Conservation (phyloP, 2,888 invertebrate genomes). For the Dryocosmus kuriphilus region DNA sequence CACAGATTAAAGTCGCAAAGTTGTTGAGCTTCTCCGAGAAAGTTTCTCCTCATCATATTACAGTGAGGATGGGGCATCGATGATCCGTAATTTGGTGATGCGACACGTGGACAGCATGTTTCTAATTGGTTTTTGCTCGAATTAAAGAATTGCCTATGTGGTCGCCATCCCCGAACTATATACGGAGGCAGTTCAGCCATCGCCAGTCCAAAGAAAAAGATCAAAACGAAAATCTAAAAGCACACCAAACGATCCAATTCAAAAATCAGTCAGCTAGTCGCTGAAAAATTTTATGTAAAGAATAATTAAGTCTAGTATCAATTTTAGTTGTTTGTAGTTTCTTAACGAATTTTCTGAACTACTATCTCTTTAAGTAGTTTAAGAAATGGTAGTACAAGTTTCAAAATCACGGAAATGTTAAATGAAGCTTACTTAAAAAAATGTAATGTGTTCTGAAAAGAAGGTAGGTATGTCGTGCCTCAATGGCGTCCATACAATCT, state of each 20-base stretch:
- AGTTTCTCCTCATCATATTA: conserved; percentile 19
- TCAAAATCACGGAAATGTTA: too few relatives aligned
- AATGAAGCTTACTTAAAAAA: too few relatives aligned
- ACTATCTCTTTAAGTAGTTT: too few relatives aligned
- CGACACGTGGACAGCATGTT: conserved; percentile 62
- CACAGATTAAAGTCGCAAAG: conserved; percentile 17
- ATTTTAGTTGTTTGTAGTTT: too few relatives aligned
- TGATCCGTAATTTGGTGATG: conserved; percentile 50
- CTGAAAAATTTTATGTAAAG: not conserved
- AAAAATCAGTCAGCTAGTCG: not conserved
- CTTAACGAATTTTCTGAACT: too few relatives aligned
- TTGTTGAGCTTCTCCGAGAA: conserved; percentile 22
- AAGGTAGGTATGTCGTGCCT: too few relatives aligned
- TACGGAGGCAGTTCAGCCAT: conserved; percentile 59
- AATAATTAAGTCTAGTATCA: not conserved
- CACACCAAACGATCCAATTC: not conserved
- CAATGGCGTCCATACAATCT: too few relatives aligned
- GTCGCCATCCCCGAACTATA: conserved; percentile 73
- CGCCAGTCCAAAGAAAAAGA: conserved; percentile 55
- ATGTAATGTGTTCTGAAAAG: too few relatives aligned
- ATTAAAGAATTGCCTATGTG: conserved; percentile 68
- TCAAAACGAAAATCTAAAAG: conserved; percentile 43
- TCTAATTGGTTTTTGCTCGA: conserved; percentile 62
- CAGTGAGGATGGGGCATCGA: conserved; percentile 38
- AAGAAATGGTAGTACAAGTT: too few relatives aligned